Evolutionary conservation across 2,888 invertebrate species (phyloP), one percentile per base, ranked within the genome.

Genomic region (Phragmatobia fuliginosa): DNA sequence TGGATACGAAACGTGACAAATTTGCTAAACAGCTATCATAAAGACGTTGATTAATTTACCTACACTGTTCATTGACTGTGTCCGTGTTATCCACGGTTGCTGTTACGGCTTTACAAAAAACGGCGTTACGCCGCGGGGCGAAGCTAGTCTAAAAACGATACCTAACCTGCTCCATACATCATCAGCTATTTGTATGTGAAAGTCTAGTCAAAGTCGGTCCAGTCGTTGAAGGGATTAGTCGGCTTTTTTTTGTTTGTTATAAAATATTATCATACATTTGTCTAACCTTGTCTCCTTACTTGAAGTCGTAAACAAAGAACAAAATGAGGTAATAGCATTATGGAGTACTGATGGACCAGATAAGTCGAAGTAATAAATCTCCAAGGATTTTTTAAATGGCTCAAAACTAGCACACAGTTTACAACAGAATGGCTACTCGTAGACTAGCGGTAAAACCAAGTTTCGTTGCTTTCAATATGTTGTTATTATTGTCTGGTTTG

Each of bases 1-100:
- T 72, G 74, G 82, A 76, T 77, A 77, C 28, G 71, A 76, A 70
- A 85, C 87, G 87, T 88, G 87, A 80, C 72, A 65, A 45, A 74
- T 78, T 79, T 88, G 68, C 71, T 78, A 82, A 86, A 78, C 72
- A 80, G 75, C 66, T 14, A 58, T 31, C 49, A 2, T 36, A 36
- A 11, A 1, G 25, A 8, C 6, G 49, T 33, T 56, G 33, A 56
- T 64, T 33, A 25, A 7, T 21, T n/a, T n/a, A n/a, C n/a, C n/a
- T n/a, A n/a, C n/a, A n/a, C n/a, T n/a, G n/a, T n/a, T n/a, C n/a
- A n/a, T n/a, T n/a, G n/a, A n/a, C n/a, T n/a, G n/a, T n/a, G n/a
- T n/a, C n/a, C n/a, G n/a, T n/a, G n/a, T n/a, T n/a, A n/a, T n/a
- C n/a, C n/a, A n/a, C n/a, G n/a, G n/a, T n/a, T n/a, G n/a, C n/a